phyloP scores from a whole-genome alignment of 2,113 vertebrate genomes.

The Eulacestoma nigropectus region DNA sequence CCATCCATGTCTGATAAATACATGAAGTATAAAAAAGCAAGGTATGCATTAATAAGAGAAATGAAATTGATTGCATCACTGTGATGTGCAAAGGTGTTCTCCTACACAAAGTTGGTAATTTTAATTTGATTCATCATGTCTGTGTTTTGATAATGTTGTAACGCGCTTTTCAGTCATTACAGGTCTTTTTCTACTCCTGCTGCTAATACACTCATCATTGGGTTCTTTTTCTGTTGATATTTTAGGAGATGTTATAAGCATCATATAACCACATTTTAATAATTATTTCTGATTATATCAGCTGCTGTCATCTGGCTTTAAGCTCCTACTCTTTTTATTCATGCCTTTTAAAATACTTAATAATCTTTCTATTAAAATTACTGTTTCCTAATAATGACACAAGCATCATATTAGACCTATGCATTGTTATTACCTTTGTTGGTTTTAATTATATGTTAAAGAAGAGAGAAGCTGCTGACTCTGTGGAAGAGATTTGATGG shows the following conservation, averaged over 20 bases:
- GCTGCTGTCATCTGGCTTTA: neutral
- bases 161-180: neutral
- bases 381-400: neutral
- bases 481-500: neutral
- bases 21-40: neutral
- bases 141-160: neutral
- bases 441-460: neutral
- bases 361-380: neutral
- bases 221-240: neutral
- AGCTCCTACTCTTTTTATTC: neutral
- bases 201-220: neutral
- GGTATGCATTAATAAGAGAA: neutral
- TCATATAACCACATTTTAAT: neutral
- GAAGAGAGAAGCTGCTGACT: neutral
- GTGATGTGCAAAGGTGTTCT: neutral
- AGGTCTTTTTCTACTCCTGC: neutral
- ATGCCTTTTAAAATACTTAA: neutral
- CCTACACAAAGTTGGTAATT: neutral
- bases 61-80: neutral
- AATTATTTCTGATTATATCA: neutral
- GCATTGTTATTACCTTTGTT: neutral
- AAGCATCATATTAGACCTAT: neutral
- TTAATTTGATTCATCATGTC: neutral
- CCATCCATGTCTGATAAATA: neutral
- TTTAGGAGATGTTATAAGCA: neutral